Base-by-base conservation (phyloP, 1,140 invertebrate genomes). In the Philotrypesis tridentata region DNA sequence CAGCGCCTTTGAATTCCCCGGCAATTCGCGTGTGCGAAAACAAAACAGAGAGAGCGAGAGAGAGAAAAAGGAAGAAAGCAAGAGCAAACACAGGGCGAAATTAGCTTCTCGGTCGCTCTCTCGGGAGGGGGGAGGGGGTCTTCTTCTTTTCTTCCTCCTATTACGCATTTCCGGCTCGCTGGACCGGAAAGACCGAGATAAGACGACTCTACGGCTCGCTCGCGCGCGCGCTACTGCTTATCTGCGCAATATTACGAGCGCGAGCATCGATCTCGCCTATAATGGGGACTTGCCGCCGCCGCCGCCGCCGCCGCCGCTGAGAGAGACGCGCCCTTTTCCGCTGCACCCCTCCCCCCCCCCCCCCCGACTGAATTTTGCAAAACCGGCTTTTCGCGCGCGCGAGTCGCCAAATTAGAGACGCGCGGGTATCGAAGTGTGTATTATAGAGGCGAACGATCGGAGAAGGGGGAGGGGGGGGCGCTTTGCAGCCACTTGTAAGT, bases 81-180 rank as follows among this genome's bases (percentile, higher is more conserved):
- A 33, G 17, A 40, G 60, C 72, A 27, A 48, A 80, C 67, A 80
- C 84, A 83, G 83, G 82, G 83, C 75, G 31, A 84, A 83, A 79
- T 82, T 82, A 82, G 80, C 74, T 70, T 43, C 25, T 55, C 40
- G 60, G 0, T 43, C 65, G 67, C 40, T n/a, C n/a, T n/a, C n/a
- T n/a, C n/a, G n/a, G n/a, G n/a, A n/a, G n/a, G n/a, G n/a, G n/a
- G n/a, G n/a, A n/a, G n/a, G 48, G 27, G 17, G 5, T 17, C 40
- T 60, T 60, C 79, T 80, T 85, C 82, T 85, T 87, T 87, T 89
- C 86, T 86, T 85, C 87, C 84, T 88, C 90, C 91, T 55, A 91
- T 91, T 92, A 91, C 90, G 90, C 91, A 91, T 91, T 91, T 92
- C 89, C 90, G 86, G 89, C 84, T 89, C 91, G 88, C 84, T 92